These are phyloP conservation scores for Bos taurus DNA, from an alignment of 2,113 vertebrate species.

Conservation along the genomic window ARS-UCD2.0 NC_037342.1:70122001-70122500, in stretches of 20 bases:
- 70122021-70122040: background rate
- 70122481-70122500: constrained; percentile 11
- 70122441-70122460: background rate
- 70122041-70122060: background rate
- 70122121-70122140: background rate
- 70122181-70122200: background rate
- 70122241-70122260: background rate
- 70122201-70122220: background rate
- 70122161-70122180: background rate
- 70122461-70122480: constrained; percentile 13
- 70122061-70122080: background rate
- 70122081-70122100: background rate
- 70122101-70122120: background rate
- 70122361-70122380: background rate
- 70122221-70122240: background rate
- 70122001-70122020: background rate
- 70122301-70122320: background rate
- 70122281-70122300: background rate
- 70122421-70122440: background rate
- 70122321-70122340: background rate
- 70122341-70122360: background rate
- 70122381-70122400: background rate
- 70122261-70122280: background rate
- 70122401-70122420: constrained; percentile 22
- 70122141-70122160: background rate